Evolutionary conservation across 92 coral and sea anemone genomes (phyloP), one percentile per base, ranked within the genome.

Genomic region (Heliopora coerulea): DNA sequence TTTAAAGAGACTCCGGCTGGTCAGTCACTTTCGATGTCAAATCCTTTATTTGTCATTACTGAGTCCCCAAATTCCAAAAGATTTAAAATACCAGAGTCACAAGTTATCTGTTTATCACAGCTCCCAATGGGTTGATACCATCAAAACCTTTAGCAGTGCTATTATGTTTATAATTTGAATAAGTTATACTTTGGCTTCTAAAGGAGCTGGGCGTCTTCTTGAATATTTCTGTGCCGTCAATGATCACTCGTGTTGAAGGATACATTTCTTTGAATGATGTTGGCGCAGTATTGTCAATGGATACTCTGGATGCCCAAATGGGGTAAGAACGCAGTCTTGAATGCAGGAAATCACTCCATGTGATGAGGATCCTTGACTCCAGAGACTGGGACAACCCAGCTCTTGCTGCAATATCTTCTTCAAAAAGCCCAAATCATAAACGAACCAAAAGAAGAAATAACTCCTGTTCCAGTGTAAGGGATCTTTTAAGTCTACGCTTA

Each of bases 271-370:
- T 32, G 24, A 75, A 74, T 21, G 35, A 52, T 6, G 14, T 31
- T 31, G 86, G 86, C 86, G 75, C 75, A n/a, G 77, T 75, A 48
- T 76, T 50, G 29, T 65, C 35, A 26, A 83, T 54, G 32, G 65
- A 56, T 59, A 37, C 72, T 19, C 76, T 66, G 33, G 72, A 56
- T 57, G 86, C 78, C 86, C 86, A 83, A 49, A 78, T 68, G 37
- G 68, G 68, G 23, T 77, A 31, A 27, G 67, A 56, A 12, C 86
- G 79, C 19, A 77, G 41, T 14, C 69, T 33, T 25, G 56, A 78
- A 68, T 66, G 76, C 26, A 83, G 62, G 35, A 25, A 83, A 68
- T 83, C 76, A 66, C 83, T 33, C 79, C 86, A 83, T 1, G 83
- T 54, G 12, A 83, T 14, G 8, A 82, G 23, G 19, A 8, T 63